Evolutionary conservation across 2,888 invertebrate species (phyloP), one percentile per base, ranked within the genome.

Genomic region (Ferrisia virgata): DNA sequence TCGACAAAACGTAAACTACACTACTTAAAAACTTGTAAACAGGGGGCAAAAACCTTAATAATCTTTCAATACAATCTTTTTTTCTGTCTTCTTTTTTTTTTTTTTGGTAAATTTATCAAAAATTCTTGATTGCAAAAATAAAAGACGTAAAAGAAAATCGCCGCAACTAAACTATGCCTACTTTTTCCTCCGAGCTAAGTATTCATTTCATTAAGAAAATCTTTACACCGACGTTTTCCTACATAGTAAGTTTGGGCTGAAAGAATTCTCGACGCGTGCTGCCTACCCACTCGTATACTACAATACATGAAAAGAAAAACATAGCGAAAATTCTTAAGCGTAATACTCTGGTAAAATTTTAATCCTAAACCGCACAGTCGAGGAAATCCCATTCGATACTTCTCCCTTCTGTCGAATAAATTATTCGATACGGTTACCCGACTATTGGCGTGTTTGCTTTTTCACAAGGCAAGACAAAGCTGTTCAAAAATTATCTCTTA

Each of bases 361-460:
- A 58, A 58, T 58, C 58, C 58, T 2, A 58, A 28, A 58, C 58
- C 58, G n/a, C n/a, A 25, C 58, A 58, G 58, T 47, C 25, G 58
- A 58, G 58, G 25, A 58, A 58, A 58, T 58, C 25, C 58, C 58
- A 58, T 58, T 58, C 58, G 58, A 58, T 58, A 25, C 11, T 58
- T 58, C 58, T 58, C 58, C 58, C 58, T 58, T 58, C 58, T 58
- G 58, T 58, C 58, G 58, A 58, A 58, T 58, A 58, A 58, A 58
- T 58, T 58, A 58, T 58, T 58, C 58, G 25, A 28, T 25, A 58
- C 58, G 58, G 58, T 58, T 58, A 58, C 25, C 25, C 58, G 58
- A 58, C 8, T 58, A 25, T 5, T 11, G 58, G 25, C 58, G 13
- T 58, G 22, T 58, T 58, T 28, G 25, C 25, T 28, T 25, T 58